phyloP scores from a whole-genome alignment of 2,113 vertebrate species.

The Sitta europaea region DNA sequence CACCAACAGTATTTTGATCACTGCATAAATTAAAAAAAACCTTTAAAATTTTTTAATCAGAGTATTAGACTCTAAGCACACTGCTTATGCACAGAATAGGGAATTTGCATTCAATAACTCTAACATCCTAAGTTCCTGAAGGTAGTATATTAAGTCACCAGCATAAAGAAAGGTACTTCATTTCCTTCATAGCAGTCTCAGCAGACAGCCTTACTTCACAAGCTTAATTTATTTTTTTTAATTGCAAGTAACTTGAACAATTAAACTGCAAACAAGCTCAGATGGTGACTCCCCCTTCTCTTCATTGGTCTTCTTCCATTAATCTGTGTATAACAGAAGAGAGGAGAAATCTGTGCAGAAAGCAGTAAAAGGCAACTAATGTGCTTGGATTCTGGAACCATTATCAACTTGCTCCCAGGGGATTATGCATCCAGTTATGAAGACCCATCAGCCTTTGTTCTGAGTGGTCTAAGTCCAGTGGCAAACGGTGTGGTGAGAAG shows the following conservation, averaged over 20 bases:
- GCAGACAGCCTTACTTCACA: neutral
- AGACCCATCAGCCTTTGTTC: neutral
- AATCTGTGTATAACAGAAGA: neutral
- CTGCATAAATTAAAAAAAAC: neutral
- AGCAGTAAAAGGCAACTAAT: neutral
- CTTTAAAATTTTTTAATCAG: neutral
- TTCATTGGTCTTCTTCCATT: neutral
- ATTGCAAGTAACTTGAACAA: neutral
- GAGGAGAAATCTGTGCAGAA: neutral
- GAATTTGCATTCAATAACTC: neutral
- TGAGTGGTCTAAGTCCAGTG: neutral
- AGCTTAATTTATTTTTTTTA: conserved; percentile 49
- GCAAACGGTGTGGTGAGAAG: neutral
- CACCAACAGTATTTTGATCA: neutral
- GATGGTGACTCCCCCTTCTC: neutral
- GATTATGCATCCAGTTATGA: neutral
- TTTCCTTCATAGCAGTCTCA: neutral
- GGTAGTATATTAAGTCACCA: neutral
- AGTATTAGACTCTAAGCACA: neutral
- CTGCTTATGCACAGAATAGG: neutral
- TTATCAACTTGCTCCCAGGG: neutral
- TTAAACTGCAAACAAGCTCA: neutral
- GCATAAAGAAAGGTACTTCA: neutral
- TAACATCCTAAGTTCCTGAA: neutral
- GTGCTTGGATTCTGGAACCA: neutral